A percentile compares a stretch with the other conserved stretches of the same genome.
These are phyloP conservation scores for Buathra laborator DNA, from an alignment of 2,888 invertebrate species.

Conservation along the genomic window DNA sequence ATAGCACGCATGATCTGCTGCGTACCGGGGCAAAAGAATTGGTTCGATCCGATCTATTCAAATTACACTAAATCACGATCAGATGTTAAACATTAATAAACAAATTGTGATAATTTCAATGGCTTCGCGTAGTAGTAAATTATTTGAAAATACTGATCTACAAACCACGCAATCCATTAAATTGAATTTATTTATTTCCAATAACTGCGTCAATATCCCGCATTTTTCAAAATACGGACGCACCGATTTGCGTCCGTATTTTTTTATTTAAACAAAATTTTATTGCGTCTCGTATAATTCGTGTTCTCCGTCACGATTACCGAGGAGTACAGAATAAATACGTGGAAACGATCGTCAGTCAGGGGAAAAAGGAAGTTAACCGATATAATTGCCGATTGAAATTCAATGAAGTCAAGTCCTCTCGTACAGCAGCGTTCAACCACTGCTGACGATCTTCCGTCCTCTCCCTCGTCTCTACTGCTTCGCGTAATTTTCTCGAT, in stretches of 20 bases:
- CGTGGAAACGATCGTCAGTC: conserved; percentile 35
- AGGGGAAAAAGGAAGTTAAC: conserved; percentile 13
- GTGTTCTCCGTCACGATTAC: conserved; percentile 27
- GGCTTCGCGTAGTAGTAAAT: no score
- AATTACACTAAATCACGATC: no score
- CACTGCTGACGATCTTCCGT: conserved; percentile 15
- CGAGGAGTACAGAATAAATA: conserved; percentile 28
- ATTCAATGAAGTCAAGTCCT: conserved; percentile 61
- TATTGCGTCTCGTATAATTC: conserved; percentile 32
- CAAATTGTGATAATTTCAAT: no score
- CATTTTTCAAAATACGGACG: no score
- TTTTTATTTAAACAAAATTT: conserved; percentile 8
- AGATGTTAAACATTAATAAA: no score
- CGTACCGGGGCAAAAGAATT: background rate
- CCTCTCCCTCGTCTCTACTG: conserved; percentile 8
- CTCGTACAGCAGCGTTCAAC: background rate
- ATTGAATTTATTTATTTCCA: no score
- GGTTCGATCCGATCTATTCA: background rate
- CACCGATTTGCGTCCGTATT: no score
- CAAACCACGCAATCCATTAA: no score
- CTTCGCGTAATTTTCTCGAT: conserved; percentile 9
- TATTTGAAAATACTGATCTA: no score
- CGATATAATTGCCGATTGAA: conserved; percentile 63
- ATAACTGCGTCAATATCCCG: no score
- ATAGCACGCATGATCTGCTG: background rate